Percentiles rank a stretch among this genome's conserved stretches.
Evolutionary conservation across 2,888 invertebrate species (phyloP).

Genomic region (Dromius quadrimaculatus): DNA sequence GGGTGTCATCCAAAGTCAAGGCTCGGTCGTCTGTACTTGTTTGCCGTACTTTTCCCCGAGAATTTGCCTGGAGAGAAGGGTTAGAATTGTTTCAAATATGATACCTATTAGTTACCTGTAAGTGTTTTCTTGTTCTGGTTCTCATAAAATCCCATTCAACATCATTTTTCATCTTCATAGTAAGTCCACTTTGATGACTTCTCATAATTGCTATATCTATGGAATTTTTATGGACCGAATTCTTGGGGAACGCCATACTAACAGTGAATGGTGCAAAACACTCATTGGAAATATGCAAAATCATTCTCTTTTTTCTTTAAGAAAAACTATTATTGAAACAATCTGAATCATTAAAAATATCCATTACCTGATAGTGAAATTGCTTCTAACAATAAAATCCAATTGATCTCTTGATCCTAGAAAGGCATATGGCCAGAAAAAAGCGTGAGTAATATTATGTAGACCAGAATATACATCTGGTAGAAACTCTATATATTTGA

Average conservation of each 20-base stretch:
- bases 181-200: slow-evolving; percentile 76
- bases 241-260: slow-evolving; percentile 73
- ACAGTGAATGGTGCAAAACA: slow-evolving; percentile 82
- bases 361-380: slow-evolving; percentile 74
- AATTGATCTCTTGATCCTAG: slow-evolving; percentile 79
- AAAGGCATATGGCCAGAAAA: slow-evolving; percentile 84
- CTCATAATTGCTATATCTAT: slow-evolving; percentile 73
- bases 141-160: slow-evolving; percentile 81
- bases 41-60: slow-evolving; percentile 65
- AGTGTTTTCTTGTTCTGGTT: slow-evolving; percentile 71
- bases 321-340: too few relatives aligned
- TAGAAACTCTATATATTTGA: slow-evolving; percentile 77
- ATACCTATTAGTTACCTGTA: too few relatives aligned
- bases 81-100: background rate
- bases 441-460: slow-evolving; percentile 79
- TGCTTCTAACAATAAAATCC: slow-evolving; percentile 79
- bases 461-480: slow-evolving; percentile 76
- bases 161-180: slow-evolving; percentile 76
- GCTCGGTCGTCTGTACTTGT: slow-evolving; percentile 76
- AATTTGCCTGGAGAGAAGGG: slow-evolving; percentile 64
- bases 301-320: slow-evolving; percentile 72
- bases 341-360: slow-evolving; percentile 15
- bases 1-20: slow-evolving; percentile 82
- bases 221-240: slow-evolving; percentile 74
- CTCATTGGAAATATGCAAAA: slow-evolving; percentile 79